Base-by-base conservation (phyloP, 2,888 invertebrate genomes). In the Nephrocerus scutellatus region DNA sequence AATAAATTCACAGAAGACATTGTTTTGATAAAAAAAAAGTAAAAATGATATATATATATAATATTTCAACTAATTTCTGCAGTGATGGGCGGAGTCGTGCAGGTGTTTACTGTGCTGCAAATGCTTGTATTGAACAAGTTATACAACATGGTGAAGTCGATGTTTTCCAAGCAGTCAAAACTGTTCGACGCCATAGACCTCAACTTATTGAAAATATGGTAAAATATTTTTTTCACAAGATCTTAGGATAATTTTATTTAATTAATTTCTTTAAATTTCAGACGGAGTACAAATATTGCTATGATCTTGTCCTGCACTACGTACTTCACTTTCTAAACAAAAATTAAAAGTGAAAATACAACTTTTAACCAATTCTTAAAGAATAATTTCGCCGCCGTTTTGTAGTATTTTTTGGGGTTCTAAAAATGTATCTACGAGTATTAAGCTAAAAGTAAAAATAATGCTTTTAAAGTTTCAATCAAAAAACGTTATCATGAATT, bases 271-370 rank as follows among this genome's bases (percentile, higher is more conserved):
- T 25, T 54, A 31, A 51, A 55, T 73, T 75, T 41, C 76, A 91
- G 90, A 93, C 93, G 55, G 93, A 95, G 72, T 95, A 95, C 74
- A 95, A 95, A 70, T 95, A 95, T 71, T 92, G 93, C 70, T 95
- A 93, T 72, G 95, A 95, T 66, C 76, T 95, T 48, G 91, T 93
- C 44, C 78, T 93, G 30, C 93, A 93, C 70, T 93, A 93, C 73
- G 91, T 92, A 60, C 77, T 91, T 59, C 91, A 92, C 70, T 91
- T 90, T 63, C 76, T 91, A 60, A 85, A 91, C 71, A 89, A 89
- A 66, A 88, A 89, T n/a, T n/a, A n/a, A n/a, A n/a, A n/a, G n/a
- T n/a, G n/a, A n/a, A n/a, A n/a, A n/a, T n/a, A n/a, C n/a, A n/a
- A n/a, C n/a, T n/a, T n/a, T n/a, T n/a, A n/a, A n/a, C n/a, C n/a